These are phyloP conservation scores for Stegophylla sp. DNA, from an alignment of 2,888 invertebrate genomes.

Conservation along the genomic window DNA sequence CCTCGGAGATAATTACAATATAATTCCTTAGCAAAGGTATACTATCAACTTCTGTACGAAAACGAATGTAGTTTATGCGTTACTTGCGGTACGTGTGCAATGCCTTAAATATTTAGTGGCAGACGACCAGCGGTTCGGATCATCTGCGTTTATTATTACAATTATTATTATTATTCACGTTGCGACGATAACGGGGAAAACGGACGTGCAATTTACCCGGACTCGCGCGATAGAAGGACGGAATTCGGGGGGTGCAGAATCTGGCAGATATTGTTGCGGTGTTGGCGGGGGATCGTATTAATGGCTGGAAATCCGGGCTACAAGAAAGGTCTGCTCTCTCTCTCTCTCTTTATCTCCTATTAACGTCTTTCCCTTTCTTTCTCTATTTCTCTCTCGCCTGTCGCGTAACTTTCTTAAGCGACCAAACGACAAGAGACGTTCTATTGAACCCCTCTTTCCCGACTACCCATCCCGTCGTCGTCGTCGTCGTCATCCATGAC, in stretches of 20 bases:
- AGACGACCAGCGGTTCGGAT: background rate
- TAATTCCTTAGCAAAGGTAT: too few species aligned
- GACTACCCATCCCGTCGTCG: too few species aligned
- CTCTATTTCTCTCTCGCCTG: background rate
- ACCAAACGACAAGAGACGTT: background rate
- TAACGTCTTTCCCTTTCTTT: too few species aligned
- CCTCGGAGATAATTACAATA: too few species aligned
- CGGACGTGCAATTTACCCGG: background rate
- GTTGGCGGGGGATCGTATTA: background rate
- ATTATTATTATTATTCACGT: background rate
- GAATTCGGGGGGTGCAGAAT: too few species aligned
- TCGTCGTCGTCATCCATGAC: background rate
- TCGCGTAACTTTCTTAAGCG: background rate
- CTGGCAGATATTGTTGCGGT: background rate
- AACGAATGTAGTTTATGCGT: too few species aligned
- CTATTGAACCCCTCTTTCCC: background rate
- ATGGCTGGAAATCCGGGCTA: background rate
- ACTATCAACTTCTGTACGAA: too few species aligned
- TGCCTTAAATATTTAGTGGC: background rate
- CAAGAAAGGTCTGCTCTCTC: background rate
- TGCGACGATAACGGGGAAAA: background rate
- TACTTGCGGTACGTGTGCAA: too few species aligned
- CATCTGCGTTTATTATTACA: background rate
- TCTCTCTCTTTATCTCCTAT: too few species aligned
- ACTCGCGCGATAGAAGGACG: background rate